Percentiles rank a stretch among this genome's conserved stretches.
These are phyloP conservation scores for Poecilia velifera DNA, from an alignment of 2,797 vertebrate genomes.

Conservation along the genomic window DNA sequence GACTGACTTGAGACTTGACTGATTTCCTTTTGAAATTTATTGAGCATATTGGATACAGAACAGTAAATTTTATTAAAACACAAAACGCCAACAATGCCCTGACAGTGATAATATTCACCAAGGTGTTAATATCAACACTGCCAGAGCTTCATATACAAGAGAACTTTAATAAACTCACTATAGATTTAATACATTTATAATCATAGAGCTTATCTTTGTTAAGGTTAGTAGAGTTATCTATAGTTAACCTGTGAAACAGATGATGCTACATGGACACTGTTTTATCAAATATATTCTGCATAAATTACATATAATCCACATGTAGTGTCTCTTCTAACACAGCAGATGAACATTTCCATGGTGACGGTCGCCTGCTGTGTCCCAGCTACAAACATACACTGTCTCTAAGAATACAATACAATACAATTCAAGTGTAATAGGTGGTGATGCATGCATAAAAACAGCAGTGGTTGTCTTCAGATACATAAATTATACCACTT, in stretches of 20 bases:
- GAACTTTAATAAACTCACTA: not conserved
- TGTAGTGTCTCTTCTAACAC: slow-evolving; percentile 18
- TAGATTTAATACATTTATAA: slow-evolving; percentile 15
- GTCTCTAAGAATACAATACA: slow-evolving; percentile 11
- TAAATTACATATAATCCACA: slow-evolving; percentile 34
- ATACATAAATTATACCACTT: not conserved
- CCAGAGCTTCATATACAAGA: slow-evolving; percentile 8
- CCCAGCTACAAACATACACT: slow-evolving; percentile 13
- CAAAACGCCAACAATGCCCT: slow-evolving; percentile 28
- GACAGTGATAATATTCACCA: slow-evolving; percentile 1
- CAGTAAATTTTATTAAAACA: slow-evolving; percentile 24
- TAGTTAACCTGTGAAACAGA: slow-evolving; percentile 23
- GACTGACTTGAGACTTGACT: not conserved
- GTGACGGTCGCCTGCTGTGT: not conserved
- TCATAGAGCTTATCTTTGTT: slow-evolving; percentile 15
- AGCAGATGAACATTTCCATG: slow-evolving; percentile 22
- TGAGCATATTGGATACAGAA: slow-evolving; percentile 23
- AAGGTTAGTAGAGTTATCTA: slow-evolving; percentile 20
- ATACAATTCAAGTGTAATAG: slow-evolving; percentile 20
- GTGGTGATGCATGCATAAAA: slow-evolving; percentile 23
- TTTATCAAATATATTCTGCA: slow-evolving; percentile 49
- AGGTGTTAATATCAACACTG: not conserved
- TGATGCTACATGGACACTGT: slow-evolving; percentile 33
- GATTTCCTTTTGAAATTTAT: slow-evolving; percentile 27
- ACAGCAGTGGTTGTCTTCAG: slow-evolving; percentile 11